A percentile compares a stretch with the other conserved stretches of the same genome.
Evolutionary conservation across 2,797 vertebrate genomes (phyloP).

Genomic region (Leontopithecus rosalia): DNA sequence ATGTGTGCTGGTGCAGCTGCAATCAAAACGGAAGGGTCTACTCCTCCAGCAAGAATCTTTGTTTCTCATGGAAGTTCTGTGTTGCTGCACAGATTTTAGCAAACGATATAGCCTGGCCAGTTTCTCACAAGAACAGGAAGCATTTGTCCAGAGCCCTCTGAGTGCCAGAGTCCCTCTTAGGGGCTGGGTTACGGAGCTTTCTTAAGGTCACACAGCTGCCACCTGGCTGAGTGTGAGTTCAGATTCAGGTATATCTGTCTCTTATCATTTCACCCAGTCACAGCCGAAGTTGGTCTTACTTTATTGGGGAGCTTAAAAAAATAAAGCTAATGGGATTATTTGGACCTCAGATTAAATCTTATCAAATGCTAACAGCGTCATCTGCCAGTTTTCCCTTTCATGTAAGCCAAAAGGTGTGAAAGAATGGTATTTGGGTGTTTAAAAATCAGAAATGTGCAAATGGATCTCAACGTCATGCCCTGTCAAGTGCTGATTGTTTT

Average conservation of each 20-base stretch:
- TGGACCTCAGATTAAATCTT: constrained; percentile 78
- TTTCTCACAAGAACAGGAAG: neutral
- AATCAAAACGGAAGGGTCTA: neutral
- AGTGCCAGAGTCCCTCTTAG: no score
- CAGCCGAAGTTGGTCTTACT: neutral
- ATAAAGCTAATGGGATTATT: constrained; percentile 65
- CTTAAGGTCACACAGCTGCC: neutral
- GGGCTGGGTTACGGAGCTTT: neutral
- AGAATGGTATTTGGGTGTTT: neutral
- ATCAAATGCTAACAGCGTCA: constrained; percentile 67
- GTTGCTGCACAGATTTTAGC: neutral
- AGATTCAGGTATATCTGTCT: neutral
- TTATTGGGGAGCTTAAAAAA: neutral
- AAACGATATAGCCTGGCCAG: rapidly evolving
- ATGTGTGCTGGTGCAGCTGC: no score
- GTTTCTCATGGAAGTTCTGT: rapidly evolving
- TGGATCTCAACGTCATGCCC: constrained; percentile 1
- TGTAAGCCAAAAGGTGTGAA: constrained; percentile 58
- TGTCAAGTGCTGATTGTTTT: neutral
- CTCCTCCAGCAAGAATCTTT: rapidly evolving
- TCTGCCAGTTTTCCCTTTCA: constrained; percentile 74
- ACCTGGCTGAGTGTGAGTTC: neutral
- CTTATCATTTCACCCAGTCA: neutral
- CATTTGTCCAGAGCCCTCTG: rapidly evolving
- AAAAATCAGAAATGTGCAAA: constrained; percentile 23